Base-by-base conservation (phyloP, 2,888 invertebrate species). In the Drosophila kuntzei region DNA sequence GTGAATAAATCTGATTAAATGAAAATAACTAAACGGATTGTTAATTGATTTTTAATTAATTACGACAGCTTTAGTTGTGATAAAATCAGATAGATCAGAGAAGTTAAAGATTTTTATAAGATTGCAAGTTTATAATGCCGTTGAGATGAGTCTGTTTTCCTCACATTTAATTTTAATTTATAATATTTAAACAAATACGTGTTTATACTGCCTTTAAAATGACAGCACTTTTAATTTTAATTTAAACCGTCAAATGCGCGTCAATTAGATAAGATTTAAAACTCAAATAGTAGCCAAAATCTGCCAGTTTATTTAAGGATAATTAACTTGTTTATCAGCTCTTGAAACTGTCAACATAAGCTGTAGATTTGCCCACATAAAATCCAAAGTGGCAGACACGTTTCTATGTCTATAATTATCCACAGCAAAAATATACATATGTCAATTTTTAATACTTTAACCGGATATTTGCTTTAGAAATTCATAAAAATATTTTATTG, bases 241-340 rank as follows among this genome's bases (percentile, higher is more conserved):
- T 41, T 37, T 32, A 12, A 36, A 14, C 16, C 22, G 18, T 36
- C 29, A 49, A 57, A 57, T 36, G 32, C 53, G 16, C 74, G 78
- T 77, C 74, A 74, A 73, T 73, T 46, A 61, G 79, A 74, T 77
- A 73, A 72, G 37, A 60, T 20, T 32, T 18, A 34, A 6, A 46
- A 9, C 44, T 46, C 43, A 54, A 39, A 34, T 16, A 49, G 22
- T 25, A 39, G 32, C 39, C 39, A 14, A 32, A 50, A 29, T 36
- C 20, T 46, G 7, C 1, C 4, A 20, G 43, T 68, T 50, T 65
- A 9, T n/a, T 44, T 50, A 22, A 22, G 16, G 5, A 68, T 53
- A 43, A 61, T 54, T 51, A 73, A 55, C 36, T 2, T 20, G 39
- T 16, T 46, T 50, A 60, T 49, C 54, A 47, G 25, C 29, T 16